Evolutionary conservation across 2,113 vertebrate genomes (phyloP).

Genomic region (Todiramphus saurophagus): DNA sequence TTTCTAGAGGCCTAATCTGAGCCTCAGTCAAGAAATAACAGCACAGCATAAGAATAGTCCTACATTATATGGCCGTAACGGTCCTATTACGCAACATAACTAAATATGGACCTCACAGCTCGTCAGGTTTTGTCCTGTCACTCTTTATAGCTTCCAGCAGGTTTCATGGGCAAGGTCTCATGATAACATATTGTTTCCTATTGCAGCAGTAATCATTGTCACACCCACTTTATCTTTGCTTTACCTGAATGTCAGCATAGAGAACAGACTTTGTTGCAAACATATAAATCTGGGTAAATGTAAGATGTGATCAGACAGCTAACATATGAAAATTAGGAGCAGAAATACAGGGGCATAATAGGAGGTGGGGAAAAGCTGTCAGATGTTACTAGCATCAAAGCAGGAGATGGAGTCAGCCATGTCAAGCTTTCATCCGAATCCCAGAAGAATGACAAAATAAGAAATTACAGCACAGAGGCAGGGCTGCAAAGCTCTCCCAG

Average conservation of each 20-base stretch:
- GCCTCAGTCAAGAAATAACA: background rate
- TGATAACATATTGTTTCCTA: background rate
- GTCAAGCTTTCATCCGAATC: constrained; percentile 32
- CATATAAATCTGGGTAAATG: constrained; percentile 21
- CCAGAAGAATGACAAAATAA: constrained; percentile 42
- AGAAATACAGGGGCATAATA: background rate
- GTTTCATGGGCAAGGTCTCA: background rate
- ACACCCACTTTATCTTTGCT: background rate
- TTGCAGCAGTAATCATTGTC: background rate
- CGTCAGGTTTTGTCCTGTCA: background rate
- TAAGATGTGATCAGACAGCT: constrained; percentile 36
- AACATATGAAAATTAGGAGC: constrained; percentile 36
- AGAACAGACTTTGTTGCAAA: constrained; percentile 19
- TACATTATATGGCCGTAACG: background rate
- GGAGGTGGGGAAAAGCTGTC: constrained; percentile 35
- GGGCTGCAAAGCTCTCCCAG: constrained; percentile 20
- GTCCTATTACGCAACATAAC: background rate
- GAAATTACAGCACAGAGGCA: constrained; percentile 24
- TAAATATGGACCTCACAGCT: background rate
- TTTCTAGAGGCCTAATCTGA: background rate
- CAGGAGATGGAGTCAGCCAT: background rate
- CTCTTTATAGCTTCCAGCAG: background rate
- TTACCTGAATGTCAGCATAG: constrained; percentile 16
- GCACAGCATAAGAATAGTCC: background rate
- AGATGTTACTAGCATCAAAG: constrained; percentile 2